Evolutionary conservation across 2,113 vertebrate genomes (phyloP).

Genomic region (Ammodytes marinus): DNA sequence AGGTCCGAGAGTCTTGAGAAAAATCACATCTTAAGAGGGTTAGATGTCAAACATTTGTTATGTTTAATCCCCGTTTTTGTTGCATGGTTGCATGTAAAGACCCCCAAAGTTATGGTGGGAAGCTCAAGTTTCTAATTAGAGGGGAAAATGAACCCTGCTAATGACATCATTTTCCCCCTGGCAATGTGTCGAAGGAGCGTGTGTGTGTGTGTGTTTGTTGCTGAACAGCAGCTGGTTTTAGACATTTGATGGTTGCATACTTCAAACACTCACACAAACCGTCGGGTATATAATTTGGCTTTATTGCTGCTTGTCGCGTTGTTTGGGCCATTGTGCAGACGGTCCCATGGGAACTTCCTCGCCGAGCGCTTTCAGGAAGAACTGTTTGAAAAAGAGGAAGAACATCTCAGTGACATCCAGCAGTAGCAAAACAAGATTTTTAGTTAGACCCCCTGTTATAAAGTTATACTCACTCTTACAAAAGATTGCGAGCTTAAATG

Average conservation of each 20-base stretch:
- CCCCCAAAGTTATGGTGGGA: conserved; percentile 65
- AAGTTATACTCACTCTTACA: conserved; percentile 14
- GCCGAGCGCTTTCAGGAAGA: conserved; percentile 46
- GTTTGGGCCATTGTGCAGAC: conserved; percentile 50
- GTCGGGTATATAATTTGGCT: conserved; percentile 75
- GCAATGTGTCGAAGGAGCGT: conserved; percentile 35
- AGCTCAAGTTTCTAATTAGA: conserved; percentile 84
- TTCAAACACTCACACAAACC: conserved; percentile 66
- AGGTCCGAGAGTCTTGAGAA: conserved; percentile 33
- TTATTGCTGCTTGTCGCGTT: conserved; percentile 69
- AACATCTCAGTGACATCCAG: conserved; percentile 27
- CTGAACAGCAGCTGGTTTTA: conserved; percentile 78
- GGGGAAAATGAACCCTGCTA: conserved; percentile 64
- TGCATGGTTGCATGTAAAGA: conserved; percentile 58
- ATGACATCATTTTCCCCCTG: conserved; percentile 81
- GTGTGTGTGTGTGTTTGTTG: conserved; percentile 49
- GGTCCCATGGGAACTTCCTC: conserved; percentile 66
- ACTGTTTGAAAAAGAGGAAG: conserved; percentile 50
- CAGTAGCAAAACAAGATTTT: conserved; percentile 15
- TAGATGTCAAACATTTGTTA: conserved; percentile 65
- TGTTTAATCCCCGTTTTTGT: conserved; percentile 61
- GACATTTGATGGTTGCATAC: conserved; percentile 67
- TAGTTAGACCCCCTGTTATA: background rate
- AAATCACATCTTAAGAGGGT: conserved; percentile 27
- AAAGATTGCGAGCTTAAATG: conserved; percentile 24